phyloP scores from a whole-genome alignment of 2,113 vertebrate species.

The Lasiurus cinereus region DNA sequence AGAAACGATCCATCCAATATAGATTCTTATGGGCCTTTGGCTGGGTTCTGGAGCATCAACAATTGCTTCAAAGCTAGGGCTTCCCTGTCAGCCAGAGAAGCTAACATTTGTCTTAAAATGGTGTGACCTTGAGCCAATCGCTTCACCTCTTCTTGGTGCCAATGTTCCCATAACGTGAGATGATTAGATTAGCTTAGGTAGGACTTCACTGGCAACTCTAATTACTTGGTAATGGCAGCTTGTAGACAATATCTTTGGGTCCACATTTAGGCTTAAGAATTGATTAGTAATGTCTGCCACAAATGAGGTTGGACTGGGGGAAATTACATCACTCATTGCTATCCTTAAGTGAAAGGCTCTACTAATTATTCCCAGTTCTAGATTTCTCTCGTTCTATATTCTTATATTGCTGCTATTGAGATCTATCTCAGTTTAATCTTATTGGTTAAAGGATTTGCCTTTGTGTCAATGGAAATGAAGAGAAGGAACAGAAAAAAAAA shows the following conservation, averaged over 20 bases:
- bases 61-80: not conserved
- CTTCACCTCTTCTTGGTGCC: not conserved
- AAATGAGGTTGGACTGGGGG: not conserved
- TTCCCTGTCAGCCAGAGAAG: not conserved
- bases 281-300: not conserved
- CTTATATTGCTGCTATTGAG: not conserved
- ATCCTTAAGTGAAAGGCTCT: not conserved
- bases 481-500: not conserved
- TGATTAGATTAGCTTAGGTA: not conserved
- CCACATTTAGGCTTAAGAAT: not conserved
- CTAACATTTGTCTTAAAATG: not conserved
- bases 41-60: not conserved
- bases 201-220: not conserved
- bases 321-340: not conserved
- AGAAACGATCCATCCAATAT: not conserved
- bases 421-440: not conserved
- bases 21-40: not conserved
- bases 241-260: not conserved
- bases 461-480: not conserved
- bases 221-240: not conserved
- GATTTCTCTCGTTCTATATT: not conserved
- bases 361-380: not conserved
- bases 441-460: not conserved
- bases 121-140: not conserved
- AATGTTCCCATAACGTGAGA: not conserved